These are phyloP conservation scores for Cylindroiulus punctatus DNA, from an alignment of 2,888 invertebrate species.

Conservation along the genomic window DNA sequence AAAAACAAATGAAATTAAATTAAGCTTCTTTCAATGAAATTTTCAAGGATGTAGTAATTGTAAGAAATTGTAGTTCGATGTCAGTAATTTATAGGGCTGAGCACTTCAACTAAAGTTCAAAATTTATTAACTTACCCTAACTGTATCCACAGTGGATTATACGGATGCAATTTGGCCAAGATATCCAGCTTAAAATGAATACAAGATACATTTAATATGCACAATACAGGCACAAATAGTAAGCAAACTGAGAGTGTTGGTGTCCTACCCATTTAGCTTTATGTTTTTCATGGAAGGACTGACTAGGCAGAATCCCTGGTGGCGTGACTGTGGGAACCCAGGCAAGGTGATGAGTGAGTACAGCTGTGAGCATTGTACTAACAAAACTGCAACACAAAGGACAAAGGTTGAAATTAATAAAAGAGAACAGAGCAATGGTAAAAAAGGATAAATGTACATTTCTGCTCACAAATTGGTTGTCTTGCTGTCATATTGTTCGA, in stretches of 20 bases:
- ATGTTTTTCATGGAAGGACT: constrained; percentile 66
- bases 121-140: constrained; percentile 70
- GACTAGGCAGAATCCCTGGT: constrained; percentile 65
- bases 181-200: constrained; percentile 66
- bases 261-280: constrained; percentile 66
- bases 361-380: constrained; percentile 86
- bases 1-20: constrained; percentile 58
- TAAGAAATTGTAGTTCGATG: background rate
- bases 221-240: background rate
- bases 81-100: too few species aligned
- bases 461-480: constrained; percentile 86
- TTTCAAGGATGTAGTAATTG: too few species aligned
- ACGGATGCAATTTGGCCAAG: constrained; percentile 74
- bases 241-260: background rate
- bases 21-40: background rate
- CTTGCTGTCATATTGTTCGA: constrained; percentile 77
- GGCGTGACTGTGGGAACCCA: constrained; percentile 84
- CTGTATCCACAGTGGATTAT: constrained; percentile 92
- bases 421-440: background rate
- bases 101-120: background rate
- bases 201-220: constrained; percentile 40
- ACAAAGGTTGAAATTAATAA: constrained; percentile 49
- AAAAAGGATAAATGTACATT: constrained; percentile 30
- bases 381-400: constrained; percentile 78
- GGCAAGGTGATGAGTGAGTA: constrained; percentile 88